Conservation (phyloP, 2,888 invertebrate species). For the Volucella inflata region DNA sequence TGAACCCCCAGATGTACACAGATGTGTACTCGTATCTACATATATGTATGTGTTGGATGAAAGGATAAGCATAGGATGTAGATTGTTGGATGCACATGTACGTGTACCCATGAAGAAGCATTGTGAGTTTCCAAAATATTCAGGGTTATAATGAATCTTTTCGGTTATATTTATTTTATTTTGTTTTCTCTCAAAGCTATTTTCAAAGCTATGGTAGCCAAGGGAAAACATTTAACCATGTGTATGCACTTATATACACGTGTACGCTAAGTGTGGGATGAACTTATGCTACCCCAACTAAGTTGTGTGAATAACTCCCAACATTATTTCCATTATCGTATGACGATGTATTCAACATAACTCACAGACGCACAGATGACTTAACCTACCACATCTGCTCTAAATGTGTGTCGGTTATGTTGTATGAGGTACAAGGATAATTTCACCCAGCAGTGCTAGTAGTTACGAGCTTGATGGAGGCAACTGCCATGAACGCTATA, state of each 20-base stretch:
- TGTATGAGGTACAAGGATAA: conserved; percentile 42
- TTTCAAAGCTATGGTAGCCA: conserved; percentile 31
- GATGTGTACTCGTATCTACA: too few species aligned
- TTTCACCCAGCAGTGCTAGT: conserved; percentile 48
- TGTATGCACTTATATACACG: neutral
- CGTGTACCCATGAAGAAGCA: conserved; percentile 21
- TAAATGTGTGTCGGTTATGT: conserved; percentile 44
- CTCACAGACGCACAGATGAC: conserved; percentile 52
- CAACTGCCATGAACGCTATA: conserved; percentile 2
- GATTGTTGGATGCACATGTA: conserved; percentile 9
- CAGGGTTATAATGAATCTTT: conserved; percentile 54
- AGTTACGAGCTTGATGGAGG: conserved; percentile 34
- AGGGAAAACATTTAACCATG: neutral
- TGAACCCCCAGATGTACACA: conserved; percentile 20
- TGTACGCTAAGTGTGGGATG: conserved; percentile 2
- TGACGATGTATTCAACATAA: conserved; percentile 53
- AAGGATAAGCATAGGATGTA: too few species aligned
- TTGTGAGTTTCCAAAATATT: conserved; percentile 51
- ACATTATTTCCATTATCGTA: conserved; percentile 64
- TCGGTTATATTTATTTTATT: neutral
- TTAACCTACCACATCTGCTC: conserved; percentile 55
- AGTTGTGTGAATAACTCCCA: conserved; percentile 42
- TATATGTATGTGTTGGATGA: too few species aligned
- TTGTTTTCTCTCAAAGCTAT: conserved; percentile 26
- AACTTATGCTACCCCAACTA: neutral